Base-by-base conservation (phyloP, 2,888 invertebrate genomes). In the Nomada goodeniana region DNA sequence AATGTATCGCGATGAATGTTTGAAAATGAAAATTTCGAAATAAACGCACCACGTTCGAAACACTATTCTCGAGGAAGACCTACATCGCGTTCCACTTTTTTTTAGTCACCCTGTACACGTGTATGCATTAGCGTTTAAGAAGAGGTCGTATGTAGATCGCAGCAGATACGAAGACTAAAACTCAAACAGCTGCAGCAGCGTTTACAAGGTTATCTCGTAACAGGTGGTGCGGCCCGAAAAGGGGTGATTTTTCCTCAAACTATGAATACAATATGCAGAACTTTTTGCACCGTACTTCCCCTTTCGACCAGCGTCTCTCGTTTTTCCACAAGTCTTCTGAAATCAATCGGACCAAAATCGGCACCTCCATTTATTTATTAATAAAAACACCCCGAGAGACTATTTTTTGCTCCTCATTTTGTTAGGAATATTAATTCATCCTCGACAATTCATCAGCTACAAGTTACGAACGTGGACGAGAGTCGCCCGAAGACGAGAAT, bases 401-500 rank as follows among this genome's bases (percentile, higher is more conserved):
- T 7, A 36, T 36, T 36, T 36, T 36, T 36, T 36, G 36, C 0
- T n/a, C 50, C 0, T 50, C 11, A 9, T 50, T n/a, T 36, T 7
- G 36, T 5, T 36, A 36, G 7, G 7, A 7, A 36, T 7, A 36
- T 36, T 36, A 7, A 36, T 36, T 36, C 36, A 36, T 36, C 36
- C 0, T 7, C 36, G 0, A 7, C 36, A 36, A 36, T 36, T 36
- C 36, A 36, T 36, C 36, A 36, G 36, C 36, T 2, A 18, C 20
- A 10, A 18, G 44, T 7, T 1, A 13, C 61, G 18, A 47, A 63
- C 10, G n/a, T 29, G 13, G 20, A 29, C 5, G 15, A 29, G 29
- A 65, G 15, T 18, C 4, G 29, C 1, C 0, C 13, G 18, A 65
- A 13, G 71, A 26, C 18, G 68, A 72, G 83, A 87, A 85, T 63